These are phyloP conservation scores for Picus viridis DNA, from an alignment of 2,797 vertebrate species.

Conservation along the genomic window DNA sequence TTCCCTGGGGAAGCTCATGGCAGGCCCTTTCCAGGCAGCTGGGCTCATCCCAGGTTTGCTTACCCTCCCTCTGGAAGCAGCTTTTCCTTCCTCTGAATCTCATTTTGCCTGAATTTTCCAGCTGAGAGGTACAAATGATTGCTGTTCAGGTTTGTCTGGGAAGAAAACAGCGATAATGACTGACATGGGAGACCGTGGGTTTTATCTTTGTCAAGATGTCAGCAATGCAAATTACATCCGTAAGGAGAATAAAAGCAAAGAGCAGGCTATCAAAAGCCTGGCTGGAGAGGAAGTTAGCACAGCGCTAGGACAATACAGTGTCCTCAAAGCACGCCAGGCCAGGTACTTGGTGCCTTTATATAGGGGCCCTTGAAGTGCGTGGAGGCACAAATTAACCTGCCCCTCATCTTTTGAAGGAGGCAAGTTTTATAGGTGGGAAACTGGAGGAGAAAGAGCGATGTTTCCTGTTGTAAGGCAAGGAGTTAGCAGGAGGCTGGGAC, in stretches of 20 bases:
- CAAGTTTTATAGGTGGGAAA: slow-evolving; percentile 44
- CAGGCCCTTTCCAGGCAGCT: not conserved
- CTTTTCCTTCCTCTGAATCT: slow-evolving; percentile 44
- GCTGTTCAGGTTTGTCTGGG: slow-evolving; percentile 49
- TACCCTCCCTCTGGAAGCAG: slow-evolving; percentile 7
- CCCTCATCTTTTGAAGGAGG: not conserved
- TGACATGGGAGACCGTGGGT: slow-evolving; percentile 36
- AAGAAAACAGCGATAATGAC: slow-evolving; percentile 51
- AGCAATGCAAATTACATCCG: slow-evolving; percentile 59
- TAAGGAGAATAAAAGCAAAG: slow-evolving; percentile 45
- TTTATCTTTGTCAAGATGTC: slow-evolving; percentile 65
- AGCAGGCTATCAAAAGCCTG: slow-evolving; percentile 44
- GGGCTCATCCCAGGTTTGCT: not conserved
- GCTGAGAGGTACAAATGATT: slow-evolving; percentile 58
- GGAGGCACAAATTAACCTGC: slow-evolving; percentile 54
- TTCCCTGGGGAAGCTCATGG: not conserved
- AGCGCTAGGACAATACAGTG: slow-evolving; percentile 7
- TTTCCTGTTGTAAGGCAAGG: slow-evolving; percentile 17
- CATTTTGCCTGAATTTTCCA: slow-evolving; percentile 51
- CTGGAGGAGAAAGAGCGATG: not conserved
- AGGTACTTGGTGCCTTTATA: slow-evolving; percentile 60
- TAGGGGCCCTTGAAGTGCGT: slow-evolving; percentile 42
- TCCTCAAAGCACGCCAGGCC: slow-evolving; percentile 33
- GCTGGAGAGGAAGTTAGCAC: slow-evolving; percentile 52
- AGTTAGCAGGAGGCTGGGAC: not conserved